Percentiles rank a stretch among this genome's conserved stretches.
These are phyloP conservation scores for Phenganax stokvisi DNA, from an alignment of 92 coral and sea anemone genomes.

Conservation along the genomic window DNA sequence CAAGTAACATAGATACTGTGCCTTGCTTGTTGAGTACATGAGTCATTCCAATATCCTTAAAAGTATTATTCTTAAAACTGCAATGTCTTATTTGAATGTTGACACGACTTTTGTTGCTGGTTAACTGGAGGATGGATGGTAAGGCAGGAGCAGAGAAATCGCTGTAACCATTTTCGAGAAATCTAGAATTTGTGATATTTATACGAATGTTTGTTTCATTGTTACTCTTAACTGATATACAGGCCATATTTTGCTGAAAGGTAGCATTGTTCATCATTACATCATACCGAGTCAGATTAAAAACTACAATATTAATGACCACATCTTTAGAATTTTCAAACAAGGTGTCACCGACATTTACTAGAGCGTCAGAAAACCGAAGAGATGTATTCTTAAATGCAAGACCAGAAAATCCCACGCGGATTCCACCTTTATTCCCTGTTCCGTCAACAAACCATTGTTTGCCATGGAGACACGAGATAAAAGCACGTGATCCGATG, in stretches of 20 bases:
- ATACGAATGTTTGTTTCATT: background rate
- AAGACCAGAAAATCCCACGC: conserved; percentile 34
- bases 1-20: background rate
- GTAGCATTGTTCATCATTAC: conserved; percentile 8
- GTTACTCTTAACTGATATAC: conserved; percentile 4
- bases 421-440: background rate
- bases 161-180: conserved; percentile 21
- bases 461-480: conserved; percentile 19
- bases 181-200: conserved; percentile 23
- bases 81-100: conserved; percentile 30
- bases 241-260: conserved; percentile 35
- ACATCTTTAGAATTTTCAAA: conserved; percentile 3
- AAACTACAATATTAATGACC: conserved; percentile 9
- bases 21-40: conserved; percentile 21
- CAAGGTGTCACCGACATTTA: conserved; percentile 7
- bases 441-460: conserved; percentile 41
- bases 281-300: conserved; percentile 7
- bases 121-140: conserved; percentile 5
- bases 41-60: conserved; percentile 14
- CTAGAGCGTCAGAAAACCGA: conserved; percentile 32
- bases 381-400: conserved; percentile 30
- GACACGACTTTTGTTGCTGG: background rate
- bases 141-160: background rate
- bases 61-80: conserved; percentile 23
- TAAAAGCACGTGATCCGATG: conserved; percentile 25